These are phyloP conservation scores for Meiosimyza decipiens DNA, from an alignment of 2,888 invertebrate species.

Conservation along the genomic window DNA sequence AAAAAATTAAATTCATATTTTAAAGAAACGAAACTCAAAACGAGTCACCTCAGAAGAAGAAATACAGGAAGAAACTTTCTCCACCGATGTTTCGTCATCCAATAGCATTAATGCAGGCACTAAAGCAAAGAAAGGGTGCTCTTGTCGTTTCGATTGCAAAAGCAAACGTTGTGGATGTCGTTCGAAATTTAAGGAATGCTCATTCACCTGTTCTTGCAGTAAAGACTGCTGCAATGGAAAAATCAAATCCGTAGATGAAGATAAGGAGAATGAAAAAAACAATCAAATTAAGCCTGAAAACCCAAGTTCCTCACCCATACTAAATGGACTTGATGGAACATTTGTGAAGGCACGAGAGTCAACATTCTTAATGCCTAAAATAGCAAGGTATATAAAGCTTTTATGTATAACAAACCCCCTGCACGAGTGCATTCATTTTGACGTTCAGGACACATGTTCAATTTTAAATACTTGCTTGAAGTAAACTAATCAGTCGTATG, in stretches of 20 bases:
- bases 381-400: conserved; percentile 45
- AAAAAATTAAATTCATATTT: too few species aligned
- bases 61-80: conserved; percentile 8
- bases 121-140: conserved; percentile 44
- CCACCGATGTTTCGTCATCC: conserved; percentile 34
- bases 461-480: too few species aligned
- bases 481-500: too few species aligned
- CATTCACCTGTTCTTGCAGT: conserved; percentile 41
- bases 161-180: conserved; percentile 55
- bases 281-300: conserved; percentile 12
- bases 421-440: too few species aligned
- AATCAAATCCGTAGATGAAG: conserved; percentile 6
- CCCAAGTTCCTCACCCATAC: neutral
- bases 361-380: conserved; percentile 47
- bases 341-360: conserved; percentile 40
- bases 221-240: conserved; percentile 40
- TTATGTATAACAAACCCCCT: too few species aligned
- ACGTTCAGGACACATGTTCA: too few species aligned
- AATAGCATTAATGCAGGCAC: conserved; percentile 41
- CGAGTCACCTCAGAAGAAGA: conserved; percentile 1
- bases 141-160: conserved; percentile 52
- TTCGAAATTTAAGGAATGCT: conserved; percentile 44
- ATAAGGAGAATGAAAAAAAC: conserved; percentile 20
- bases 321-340: conserved; percentile 32
- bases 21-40: neutral